Evolutionary conservation across 30 jellyfish, hydroid and myxozoan genomes (phyloP).

Genomic region (Catostylus mosaicus): DNA sequence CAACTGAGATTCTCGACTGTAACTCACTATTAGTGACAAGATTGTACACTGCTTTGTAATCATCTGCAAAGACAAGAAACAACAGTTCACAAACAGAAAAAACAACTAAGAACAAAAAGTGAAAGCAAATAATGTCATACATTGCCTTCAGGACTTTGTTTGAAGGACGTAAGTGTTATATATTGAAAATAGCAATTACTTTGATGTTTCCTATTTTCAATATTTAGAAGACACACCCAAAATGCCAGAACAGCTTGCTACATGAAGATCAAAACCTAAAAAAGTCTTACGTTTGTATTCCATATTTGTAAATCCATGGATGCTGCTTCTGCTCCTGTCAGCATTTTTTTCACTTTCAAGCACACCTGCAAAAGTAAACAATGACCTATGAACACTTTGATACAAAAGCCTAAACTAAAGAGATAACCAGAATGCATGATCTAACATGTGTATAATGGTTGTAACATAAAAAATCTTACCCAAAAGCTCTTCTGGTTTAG

Average conservation of each 20-base stretch:
- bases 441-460: too few relatives aligned
- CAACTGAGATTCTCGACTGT: conserved; percentile 43
- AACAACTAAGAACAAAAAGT: not conserved
- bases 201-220: too few relatives aligned
- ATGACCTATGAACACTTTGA: too few relatives aligned
- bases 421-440: too few relatives aligned
- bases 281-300: conserved; percentile 53
- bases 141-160: not conserved
- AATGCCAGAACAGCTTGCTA: too few relatives aligned
- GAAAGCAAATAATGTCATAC: not conserved
- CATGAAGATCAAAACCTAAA: too few relatives aligned
- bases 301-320: conserved; percentile 47
- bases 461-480: conserved; percentile 26
- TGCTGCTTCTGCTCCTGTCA: conserved; percentile 5
- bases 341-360: conserved; percentile 44
- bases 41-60: conserved; percentile 68
- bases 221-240: too few relatives aligned
- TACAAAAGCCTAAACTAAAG: too few relatives aligned
- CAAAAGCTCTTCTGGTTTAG: conserved; percentile 60
- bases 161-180: not conserved
- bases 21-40: conserved; percentile 71
- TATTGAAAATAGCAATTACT: too few relatives aligned
- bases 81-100: not conserved
- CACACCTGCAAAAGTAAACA: conserved; percentile 22
- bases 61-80: conserved; percentile 28